phyloP scores from a whole-genome alignment of 2,113 vertebrate genomes.

The Lota lota region DNA sequence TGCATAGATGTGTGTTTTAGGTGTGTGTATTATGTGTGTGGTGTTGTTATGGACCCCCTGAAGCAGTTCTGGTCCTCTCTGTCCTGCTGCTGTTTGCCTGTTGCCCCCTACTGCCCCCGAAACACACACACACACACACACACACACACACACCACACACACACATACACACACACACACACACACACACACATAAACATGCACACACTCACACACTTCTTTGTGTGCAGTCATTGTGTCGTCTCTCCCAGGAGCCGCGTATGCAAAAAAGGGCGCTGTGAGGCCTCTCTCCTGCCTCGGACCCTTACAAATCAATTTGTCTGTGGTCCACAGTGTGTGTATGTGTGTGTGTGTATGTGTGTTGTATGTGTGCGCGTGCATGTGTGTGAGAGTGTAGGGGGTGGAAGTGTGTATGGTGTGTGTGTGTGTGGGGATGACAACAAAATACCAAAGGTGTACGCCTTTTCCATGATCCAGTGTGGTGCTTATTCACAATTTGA shows the following conservation, averaged over 20 bases:
- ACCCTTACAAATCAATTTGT: conserved; percentile 98
- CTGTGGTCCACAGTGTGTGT: conserved; percentile 74
- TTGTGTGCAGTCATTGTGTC: conserved; percentile 75
- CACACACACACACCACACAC: too few relatives aligned
- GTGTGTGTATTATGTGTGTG: conserved; percentile 3
- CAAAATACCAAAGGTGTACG: conserved; percentile 24
- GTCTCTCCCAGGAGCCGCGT: conserved; percentile 79
- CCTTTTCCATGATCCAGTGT: conserved; percentile 21
- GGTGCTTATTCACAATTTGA: not conserved
- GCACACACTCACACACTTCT: conserved; percentile 11
- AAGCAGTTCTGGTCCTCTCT: conserved; percentile 81
- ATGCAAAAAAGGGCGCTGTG: conserved; percentile 81
- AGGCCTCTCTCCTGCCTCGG: conserved; percentile 81
- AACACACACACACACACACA: too few relatives aligned
- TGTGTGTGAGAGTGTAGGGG: conserved; percentile 27
- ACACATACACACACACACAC: conserved; percentile 5
- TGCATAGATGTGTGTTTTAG: not conserved
- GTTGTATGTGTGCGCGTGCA: not conserved
- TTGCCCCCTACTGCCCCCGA: conserved; percentile 7
- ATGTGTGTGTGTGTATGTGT: conserved; percentile 62
- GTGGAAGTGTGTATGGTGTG: conserved; percentile 14
- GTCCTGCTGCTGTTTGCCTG: conserved; percentile 82
- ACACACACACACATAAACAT: conserved; percentile 2
- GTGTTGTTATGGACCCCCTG: conserved; percentile 79
- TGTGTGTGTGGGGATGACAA: conserved; percentile 56